Percentiles rank a stretch among this genome's conserved stretches.
Evolutionary conservation across 2,113 vertebrate species (phyloP).

Genomic region (Lontra canadensis): DNA sequence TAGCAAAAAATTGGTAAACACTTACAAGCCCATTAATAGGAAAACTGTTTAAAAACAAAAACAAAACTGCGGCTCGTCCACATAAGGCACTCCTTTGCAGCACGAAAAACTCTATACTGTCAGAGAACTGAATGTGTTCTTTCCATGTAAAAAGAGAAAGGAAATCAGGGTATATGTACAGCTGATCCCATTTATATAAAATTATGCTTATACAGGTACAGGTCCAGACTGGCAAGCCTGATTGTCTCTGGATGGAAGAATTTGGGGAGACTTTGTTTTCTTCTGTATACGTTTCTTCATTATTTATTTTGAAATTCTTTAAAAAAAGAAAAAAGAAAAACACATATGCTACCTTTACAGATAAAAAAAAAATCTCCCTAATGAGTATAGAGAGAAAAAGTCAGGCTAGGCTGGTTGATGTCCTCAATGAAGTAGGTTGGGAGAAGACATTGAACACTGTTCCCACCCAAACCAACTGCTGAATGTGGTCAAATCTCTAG

Average conservation of each 20-base stretch:
- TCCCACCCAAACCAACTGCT: not conserved
- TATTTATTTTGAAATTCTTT: conserved; percentile 37
- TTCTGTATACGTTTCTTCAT: conserved; percentile 15
- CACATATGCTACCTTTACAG: not conserved
- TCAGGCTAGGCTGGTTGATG: not conserved
- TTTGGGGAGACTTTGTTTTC: not conserved
- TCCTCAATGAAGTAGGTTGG: not conserved
- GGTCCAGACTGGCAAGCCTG: not conserved
- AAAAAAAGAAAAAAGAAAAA: not conserved
- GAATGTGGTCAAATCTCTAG: not conserved
- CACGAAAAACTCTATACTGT: not conserved
- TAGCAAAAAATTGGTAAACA: not conserved
- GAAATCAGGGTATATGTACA: not conserved
- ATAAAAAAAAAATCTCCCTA: not conserved
- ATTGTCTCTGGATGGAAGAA: not conserved
- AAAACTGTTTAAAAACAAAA: not conserved
- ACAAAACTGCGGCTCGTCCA: not conserved
- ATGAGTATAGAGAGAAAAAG: not conserved
- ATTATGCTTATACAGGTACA: not conserved
- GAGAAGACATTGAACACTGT: not conserved
- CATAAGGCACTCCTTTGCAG: not conserved
- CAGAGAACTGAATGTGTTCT: not conserved
- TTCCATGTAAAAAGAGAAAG: not conserved
- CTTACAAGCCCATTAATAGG: not conserved
- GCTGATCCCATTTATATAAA: not conserved